A percentile compares a stretch with the other conserved stretches of the same genome.
Conservation (phyloP, 1,140 invertebrate species). For the Ceratosolen solmsi region DNA sequence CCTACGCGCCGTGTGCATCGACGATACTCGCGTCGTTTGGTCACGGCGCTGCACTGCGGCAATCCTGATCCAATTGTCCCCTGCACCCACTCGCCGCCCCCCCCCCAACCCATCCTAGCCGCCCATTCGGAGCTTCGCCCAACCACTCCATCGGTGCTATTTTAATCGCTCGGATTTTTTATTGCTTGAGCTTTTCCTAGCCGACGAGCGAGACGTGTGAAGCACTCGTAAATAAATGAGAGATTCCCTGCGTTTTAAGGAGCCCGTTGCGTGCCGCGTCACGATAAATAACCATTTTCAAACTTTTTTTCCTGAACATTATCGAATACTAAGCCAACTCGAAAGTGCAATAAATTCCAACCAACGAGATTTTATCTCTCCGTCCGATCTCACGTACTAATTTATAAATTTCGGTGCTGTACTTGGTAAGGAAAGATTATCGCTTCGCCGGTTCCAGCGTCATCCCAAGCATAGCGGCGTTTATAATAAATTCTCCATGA, state of each 20-base stretch:
- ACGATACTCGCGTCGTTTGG: slow-evolving; percentile 32
- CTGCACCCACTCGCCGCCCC: background rate
- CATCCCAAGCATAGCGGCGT: no score
- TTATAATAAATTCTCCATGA: no score
- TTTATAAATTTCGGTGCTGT: background rate
- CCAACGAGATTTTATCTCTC: background rate
- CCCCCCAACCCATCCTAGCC: background rate
- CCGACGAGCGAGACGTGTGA: slow-evolving; percentile 21
- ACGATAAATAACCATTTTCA: slow-evolving; percentile 26
- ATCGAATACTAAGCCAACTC: slow-evolving; percentile 6
- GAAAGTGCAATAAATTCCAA: background rate
- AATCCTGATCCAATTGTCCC: background rate
- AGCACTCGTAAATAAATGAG: slow-evolving; percentile 32
- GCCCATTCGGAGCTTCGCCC: background rate
- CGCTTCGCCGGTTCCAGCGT: no score
- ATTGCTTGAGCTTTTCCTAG: background rate
- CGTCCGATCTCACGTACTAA: background rate
- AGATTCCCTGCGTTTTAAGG: slow-evolving; percentile 29
- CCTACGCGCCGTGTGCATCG: slow-evolving; percentile 15
- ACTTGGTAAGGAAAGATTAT: no score
- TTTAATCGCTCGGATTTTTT: slow-evolving; percentile 16
- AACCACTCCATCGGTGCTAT: background rate
- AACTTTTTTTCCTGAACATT: background rate
- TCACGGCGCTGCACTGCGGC: slow-evolving; percentile 50
- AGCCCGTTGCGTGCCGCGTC: slow-evolving; percentile 9